A percentile compares a stretch with the other conserved stretches of the same genome.
phyloP scores from a whole-genome alignment of 2,797 vertebrate genomes.

The Acestrorhynchus altus region DNA sequence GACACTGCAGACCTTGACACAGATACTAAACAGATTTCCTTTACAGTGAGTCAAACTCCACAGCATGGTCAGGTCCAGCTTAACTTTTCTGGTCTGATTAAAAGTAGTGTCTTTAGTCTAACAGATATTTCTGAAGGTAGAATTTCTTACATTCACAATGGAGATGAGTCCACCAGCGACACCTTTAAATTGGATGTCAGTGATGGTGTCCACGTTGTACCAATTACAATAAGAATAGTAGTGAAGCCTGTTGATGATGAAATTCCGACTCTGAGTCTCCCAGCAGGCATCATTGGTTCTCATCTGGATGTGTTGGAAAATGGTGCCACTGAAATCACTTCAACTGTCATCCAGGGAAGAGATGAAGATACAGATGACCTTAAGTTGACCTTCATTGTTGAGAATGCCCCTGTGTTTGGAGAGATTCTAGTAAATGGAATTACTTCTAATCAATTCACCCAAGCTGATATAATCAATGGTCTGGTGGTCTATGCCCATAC shows the following conservation, averaged over 20 bases:
- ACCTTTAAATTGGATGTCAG: slow-evolving; percentile 88
- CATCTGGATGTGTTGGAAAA: slow-evolving; percentile 92
- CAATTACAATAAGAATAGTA: slow-evolving; percentile 85
- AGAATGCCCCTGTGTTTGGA: slow-evolving; percentile 83
- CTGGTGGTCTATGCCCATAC: slow-evolving; percentile 89
- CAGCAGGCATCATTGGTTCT: slow-evolving; percentile 85
- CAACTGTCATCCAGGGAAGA: slow-evolving; percentile 85
- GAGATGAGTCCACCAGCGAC: slow-evolving; percentile 83
- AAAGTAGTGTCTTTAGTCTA: slow-evolving; percentile 81
- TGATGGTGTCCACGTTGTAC: slow-evolving; percentile 88
- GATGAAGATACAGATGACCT: slow-evolving; percentile 88
- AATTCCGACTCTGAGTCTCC: slow-evolving; percentile 76
- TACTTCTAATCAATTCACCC: slow-evolving; percentile 85
- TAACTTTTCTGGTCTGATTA: slow-evolving; percentile 75
- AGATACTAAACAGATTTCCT: slow-evolving; percentile 79
- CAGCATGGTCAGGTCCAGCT: slow-evolving; percentile 83
- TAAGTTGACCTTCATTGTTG: slow-evolving; percentile 89
- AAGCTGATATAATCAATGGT: slow-evolving; percentile 90
- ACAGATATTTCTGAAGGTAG: slow-evolving; percentile 84
- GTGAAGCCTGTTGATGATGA: slow-evolving; percentile 87
- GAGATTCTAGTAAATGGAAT: slow-evolving; percentile 87
- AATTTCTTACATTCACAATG: slow-evolving; percentile 86
- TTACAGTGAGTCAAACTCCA: slow-evolving; percentile 86
- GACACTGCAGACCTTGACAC: slow-evolving; percentile 87
- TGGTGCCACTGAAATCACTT: slow-evolving; percentile 89